Percentiles rank a stretch among this genome's conserved stretches.
phyloP scores from a whole-genome alignment of 2,797 vertebrate species.

The Denticeps clupeoides region DNA sequence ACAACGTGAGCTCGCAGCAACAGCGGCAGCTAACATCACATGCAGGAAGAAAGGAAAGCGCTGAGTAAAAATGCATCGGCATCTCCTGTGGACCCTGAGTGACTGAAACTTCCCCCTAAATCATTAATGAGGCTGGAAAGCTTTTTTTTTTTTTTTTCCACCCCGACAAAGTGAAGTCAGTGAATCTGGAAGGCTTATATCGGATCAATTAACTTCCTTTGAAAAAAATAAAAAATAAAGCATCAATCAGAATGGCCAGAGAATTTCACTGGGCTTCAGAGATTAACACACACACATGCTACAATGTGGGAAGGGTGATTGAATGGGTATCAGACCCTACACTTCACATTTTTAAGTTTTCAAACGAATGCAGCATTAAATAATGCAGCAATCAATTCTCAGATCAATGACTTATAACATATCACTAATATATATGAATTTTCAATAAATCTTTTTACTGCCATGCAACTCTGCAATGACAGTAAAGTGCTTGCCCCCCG shows the following conservation, averaged over 20 bases:
- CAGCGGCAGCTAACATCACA: constrained; percentile 30
- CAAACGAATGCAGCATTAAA: no score
- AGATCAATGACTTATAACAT: no score
- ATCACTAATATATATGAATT: no score
- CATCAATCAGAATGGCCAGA: background rate
- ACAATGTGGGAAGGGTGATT: no score
- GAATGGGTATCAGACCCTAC: no score
- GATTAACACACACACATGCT: no score
- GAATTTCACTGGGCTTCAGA: no score
- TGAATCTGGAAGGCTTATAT: background rate
- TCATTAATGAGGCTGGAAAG: constrained; percentile 60
- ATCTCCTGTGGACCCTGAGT: constrained; percentile 69
- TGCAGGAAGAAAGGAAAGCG: constrained; percentile 24
- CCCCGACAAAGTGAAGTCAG: background rate
- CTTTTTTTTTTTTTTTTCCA: no score
- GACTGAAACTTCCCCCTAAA: constrained; percentile 62
- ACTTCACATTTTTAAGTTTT: no score
- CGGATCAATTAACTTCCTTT: background rate
- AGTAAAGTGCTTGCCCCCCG: background rate
- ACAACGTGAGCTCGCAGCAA: constrained; percentile 19
- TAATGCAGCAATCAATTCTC: no score
- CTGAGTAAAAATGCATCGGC: constrained; percentile 51
- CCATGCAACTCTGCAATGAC: background rate
- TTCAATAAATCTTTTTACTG: no score
- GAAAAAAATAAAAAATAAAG: background rate